Evolutionary conservation across 1,140 invertebrate species (phyloP).

Genomic region (Drosophila nigromelanica): DNA sequence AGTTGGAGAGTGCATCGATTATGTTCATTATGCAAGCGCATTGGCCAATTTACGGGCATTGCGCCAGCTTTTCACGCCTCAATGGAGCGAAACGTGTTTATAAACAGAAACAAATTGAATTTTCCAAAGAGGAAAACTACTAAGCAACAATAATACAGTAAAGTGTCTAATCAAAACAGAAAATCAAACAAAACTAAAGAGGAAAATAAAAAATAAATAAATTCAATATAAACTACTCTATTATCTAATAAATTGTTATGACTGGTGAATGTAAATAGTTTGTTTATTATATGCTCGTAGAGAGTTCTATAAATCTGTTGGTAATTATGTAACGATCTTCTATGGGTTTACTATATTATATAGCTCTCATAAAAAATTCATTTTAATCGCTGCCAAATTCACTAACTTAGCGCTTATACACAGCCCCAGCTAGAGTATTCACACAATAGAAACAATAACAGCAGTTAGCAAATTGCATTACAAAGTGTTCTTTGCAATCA

Average conservation of each 20-base stretch:
- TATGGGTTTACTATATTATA: too few relatives aligned
- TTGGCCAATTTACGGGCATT: constrained; percentile 48
- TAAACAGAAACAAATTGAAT: constrained; percentile 29
- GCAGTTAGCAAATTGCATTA: not conserved
- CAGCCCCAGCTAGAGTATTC: not conserved
- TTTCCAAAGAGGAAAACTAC: constrained; percentile 3
- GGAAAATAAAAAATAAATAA: constrained; percentile 2
- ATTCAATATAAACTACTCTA: not conserved
- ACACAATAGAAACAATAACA: not conserved
- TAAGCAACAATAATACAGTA: constrained; percentile 14
- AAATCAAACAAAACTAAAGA: constrained; percentile 16
- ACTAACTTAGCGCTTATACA: not conserved
- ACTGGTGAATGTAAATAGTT: not conserved
- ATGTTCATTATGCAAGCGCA: constrained; percentile 54
- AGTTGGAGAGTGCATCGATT: not conserved
- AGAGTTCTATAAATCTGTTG: too few relatives aligned
- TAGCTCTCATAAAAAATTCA: too few relatives aligned
- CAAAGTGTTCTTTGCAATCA: constrained; percentile 10
- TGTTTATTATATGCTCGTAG: too few relatives aligned
- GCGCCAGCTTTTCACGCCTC: constrained; percentile 67
- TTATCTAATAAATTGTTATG: constrained; percentile 4
- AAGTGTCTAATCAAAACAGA: constrained; percentile 12
- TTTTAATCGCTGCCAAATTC: not conserved
- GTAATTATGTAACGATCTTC: too few relatives aligned
- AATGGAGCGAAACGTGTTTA: constrained; percentile 68